Evolutionary conservation across 2,888 invertebrate species (phyloP).

Genomic region (Tolmerus cingulatus): DNA sequence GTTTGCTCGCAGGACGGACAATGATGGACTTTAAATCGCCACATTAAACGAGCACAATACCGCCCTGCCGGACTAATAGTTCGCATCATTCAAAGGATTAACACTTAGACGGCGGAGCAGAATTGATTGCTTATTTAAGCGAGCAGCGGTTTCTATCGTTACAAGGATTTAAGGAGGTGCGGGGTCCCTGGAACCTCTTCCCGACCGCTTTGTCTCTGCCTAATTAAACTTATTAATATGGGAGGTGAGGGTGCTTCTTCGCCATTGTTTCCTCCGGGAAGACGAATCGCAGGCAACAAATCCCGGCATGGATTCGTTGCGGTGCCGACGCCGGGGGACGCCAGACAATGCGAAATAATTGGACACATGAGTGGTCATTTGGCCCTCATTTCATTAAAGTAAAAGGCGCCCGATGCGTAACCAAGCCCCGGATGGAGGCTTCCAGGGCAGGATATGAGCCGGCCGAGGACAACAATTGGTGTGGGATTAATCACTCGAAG

Average conservation of each 20-base stretch:
- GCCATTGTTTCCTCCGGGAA: not conserved
- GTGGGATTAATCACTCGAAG: constrained; percentile 41
- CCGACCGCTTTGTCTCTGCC: constrained; percentile 6
- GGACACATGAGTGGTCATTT: constrained; percentile 54
- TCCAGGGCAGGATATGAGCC: constrained; percentile 15
- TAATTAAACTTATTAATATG: constrained; percentile 42
- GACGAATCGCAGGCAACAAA: constrained; percentile 18
- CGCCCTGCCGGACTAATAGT: not conserved
- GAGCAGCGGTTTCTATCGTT: not conserved
- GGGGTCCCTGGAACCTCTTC: not conserved
- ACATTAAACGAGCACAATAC: constrained; percentile 29
- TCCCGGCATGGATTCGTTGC: constrained; percentile 13
- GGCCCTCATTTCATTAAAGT: constrained; percentile 48
- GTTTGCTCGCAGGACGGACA: constrained; percentile 21
- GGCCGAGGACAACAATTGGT: constrained; percentile 38
- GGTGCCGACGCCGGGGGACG: constrained; percentile 46
- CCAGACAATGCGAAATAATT: constrained; percentile 53
- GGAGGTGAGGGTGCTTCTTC: not conserved
- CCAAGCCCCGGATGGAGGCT: constrained; percentile 30
- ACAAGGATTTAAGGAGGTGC: not conserved
- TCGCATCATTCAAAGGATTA: constrained; percentile 34
- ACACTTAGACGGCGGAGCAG: not conserved
- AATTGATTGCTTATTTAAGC: constrained; percentile 27
- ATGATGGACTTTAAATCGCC: constrained; percentile 11
- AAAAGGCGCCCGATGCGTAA: constrained; percentile 39